phyloP scores from a whole-genome alignment of 2,888 invertebrate species.

The Cephus runcator region DNA sequence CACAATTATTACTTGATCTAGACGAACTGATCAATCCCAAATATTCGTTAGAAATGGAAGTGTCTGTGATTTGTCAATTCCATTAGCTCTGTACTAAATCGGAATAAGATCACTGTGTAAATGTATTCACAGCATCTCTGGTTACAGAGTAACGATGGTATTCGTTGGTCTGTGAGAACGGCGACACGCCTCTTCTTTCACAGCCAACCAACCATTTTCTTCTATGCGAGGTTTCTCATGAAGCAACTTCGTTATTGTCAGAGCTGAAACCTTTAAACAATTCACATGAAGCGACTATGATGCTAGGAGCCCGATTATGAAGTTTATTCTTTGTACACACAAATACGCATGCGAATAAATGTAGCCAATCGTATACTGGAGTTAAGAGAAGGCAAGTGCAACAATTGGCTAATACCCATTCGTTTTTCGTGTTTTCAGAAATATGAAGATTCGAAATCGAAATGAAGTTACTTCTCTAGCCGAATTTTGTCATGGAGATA shows the following conservation, averaged over 20 bases:
- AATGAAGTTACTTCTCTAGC: not conserved
- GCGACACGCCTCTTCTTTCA: not conserved
- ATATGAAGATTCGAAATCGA: not conserved
- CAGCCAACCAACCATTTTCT: not conserved
- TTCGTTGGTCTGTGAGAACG: not conserved
- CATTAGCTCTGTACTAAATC: too few relatives aligned
- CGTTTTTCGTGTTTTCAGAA: too few relatives aligned
- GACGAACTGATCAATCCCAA: too few relatives aligned
- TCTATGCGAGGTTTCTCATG: not conserved
- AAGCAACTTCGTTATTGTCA: not conserved
- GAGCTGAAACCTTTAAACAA: not conserved
- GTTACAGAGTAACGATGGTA: not conserved
- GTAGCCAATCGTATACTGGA: too few relatives aligned
- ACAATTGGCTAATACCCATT: too few relatives aligned
- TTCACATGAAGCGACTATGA: not conserved
- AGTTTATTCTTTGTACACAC: too few relatives aligned
- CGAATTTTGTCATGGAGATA: not conserved
- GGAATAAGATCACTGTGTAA: too few relatives aligned
- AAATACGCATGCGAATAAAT: too few relatives aligned
- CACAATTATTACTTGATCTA: too few relatives aligned
- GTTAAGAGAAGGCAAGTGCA: too few relatives aligned
- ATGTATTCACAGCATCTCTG: not conserved
- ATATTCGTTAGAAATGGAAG: too few relatives aligned
- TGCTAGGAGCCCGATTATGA: not conserved
- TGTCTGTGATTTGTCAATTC: too few relatives aligned